phyloP scores from a whole-genome alignment of 2,888 invertebrate species.

The Chrysodeixis includens region DNA sequence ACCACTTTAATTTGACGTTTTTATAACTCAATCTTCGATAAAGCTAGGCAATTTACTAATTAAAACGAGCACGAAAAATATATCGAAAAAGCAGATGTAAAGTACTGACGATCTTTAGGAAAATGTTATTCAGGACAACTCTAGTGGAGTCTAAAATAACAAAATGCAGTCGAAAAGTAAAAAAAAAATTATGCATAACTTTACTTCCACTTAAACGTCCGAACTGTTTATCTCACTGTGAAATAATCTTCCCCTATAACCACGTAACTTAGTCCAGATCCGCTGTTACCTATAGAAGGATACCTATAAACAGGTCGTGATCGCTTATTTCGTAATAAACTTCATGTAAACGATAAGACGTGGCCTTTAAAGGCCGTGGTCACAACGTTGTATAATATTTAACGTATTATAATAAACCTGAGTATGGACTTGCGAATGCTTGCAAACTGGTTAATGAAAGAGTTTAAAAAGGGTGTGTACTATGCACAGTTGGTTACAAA shows the following conservation, averaged over 20 bases:
- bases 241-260: background rate
- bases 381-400: conserved; percentile 54
- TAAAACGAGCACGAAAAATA: too few species aligned
- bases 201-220: too few species aligned
- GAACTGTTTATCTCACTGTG: too few species aligned
- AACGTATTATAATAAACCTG: conserved; percentile 28
- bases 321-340: conserved; percentile 62
- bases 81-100: too few species aligned
- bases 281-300: conserved; percentile 38
- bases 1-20: too few species aligned
- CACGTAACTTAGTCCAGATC: conserved; percentile 23
- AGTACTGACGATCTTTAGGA: too few species aligned
- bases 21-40: too few species aligned
- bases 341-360: conserved; percentile 50
- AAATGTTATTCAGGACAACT: too few species aligned
- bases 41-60: too few species aligned
- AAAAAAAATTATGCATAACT: too few species aligned
- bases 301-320: conserved; percentile 52
- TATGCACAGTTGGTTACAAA: background rate
- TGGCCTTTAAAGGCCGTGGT: conserved; percentile 67
- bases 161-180: too few species aligned
- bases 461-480: conserved; percentile 20
- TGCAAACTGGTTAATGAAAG: conserved; percentile 23
- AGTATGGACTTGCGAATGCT: conserved; percentile 13
- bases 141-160: too few species aligned